These are phyloP conservation scores for Centruroides vittatus DNA, from an alignment of 1,140 invertebrate genomes.

Conservation along the genomic window DNA sequence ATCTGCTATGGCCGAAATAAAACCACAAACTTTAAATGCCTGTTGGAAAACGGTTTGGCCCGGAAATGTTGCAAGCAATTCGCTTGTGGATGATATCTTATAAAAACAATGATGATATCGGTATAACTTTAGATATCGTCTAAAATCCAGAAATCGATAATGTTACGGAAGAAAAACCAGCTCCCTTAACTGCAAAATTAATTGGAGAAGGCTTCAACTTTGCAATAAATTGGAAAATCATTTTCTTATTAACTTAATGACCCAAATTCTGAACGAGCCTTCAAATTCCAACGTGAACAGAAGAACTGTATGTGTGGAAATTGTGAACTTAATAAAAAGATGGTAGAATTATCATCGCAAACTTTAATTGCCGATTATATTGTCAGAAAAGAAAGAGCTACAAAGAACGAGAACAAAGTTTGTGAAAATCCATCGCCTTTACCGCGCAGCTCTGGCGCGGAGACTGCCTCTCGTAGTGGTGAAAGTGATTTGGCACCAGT, in stretches of 20 bases:
- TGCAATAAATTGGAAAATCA: background rate
- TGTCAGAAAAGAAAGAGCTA: too few relatives aligned
- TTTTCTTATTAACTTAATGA: background rate
- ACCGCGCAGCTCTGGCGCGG: too few relatives aligned
- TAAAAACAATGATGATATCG: too few relatives aligned
- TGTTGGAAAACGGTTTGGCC: background rate
- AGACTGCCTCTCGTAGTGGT: too few relatives aligned
- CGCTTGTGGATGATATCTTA: background rate
- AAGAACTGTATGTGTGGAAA: background rate
- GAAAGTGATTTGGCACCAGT: too few relatives aligned
- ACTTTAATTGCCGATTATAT: too few relatives aligned
- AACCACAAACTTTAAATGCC: conserved; percentile 2
- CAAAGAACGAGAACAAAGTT: too few relatives aligned
- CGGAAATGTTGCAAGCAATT: background rate
- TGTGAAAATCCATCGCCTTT: too few relatives aligned
- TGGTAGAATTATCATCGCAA: too few relatives aligned
- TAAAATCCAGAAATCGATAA: background rate
- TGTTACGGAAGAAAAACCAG: background rate
- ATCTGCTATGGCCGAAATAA: background rate
- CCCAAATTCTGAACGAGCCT: background rate
- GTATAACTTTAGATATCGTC: background rate
- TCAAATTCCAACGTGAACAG: background rate
- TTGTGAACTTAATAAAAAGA: too few relatives aligned
- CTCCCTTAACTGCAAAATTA: background rate
- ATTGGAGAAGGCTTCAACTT: background rate